A percentile compares a stretch with the other conserved stretches of the same genome.
These are phyloP conservation scores for Hydroisotoma schaefferi DNA, from an alignment of 2,888 invertebrate species.

Conservation along the genomic window DNA sequence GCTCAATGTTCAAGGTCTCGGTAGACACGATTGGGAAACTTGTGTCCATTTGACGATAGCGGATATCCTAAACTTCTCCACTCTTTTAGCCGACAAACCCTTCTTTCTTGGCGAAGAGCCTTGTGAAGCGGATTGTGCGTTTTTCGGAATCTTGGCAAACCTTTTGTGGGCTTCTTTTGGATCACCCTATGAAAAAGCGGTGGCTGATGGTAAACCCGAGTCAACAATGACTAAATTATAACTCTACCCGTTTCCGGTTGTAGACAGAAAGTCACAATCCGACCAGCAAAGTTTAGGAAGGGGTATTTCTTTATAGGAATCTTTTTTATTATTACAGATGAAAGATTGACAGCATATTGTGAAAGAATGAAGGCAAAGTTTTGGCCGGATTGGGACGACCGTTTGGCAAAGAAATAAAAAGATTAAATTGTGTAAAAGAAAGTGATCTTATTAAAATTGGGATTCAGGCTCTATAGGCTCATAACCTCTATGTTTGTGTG, in stretches of 20 bases:
- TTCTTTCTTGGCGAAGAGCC: conserved; percentile 43
- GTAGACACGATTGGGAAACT: conserved; percentile 33
- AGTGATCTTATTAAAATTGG: no score
- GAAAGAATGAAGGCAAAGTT: conserved; percentile 34
- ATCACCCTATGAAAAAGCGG: conserved; percentile 43
- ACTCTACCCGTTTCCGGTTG: no score
- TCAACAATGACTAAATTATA: no score
- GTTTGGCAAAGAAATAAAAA: no score
- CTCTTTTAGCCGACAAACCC: conserved; percentile 35
- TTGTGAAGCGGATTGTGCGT: conserved; percentile 31
- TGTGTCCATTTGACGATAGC: conserved; percentile 29
- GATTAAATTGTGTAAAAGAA: no score
- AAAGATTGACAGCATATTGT: conserved; percentile 32
- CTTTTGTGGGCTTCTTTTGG: conserved; percentile 49
- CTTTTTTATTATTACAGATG: no score
- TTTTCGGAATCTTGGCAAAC: conserved; percentile 50
- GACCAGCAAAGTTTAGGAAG: no score
- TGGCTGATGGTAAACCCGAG: conserved; percentile 20
- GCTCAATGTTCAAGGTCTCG: conserved; percentile 34
- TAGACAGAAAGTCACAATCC: no score
- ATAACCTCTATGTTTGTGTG: no score
- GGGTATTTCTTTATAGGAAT: background rate
- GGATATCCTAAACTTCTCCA: conserved; percentile 36
- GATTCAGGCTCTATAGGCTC: no score
- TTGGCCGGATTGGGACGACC: conserved; percentile 37